phyloP scores from a whole-genome alignment of 1,140 invertebrate genomes.

The Nymphalis io region DNA sequence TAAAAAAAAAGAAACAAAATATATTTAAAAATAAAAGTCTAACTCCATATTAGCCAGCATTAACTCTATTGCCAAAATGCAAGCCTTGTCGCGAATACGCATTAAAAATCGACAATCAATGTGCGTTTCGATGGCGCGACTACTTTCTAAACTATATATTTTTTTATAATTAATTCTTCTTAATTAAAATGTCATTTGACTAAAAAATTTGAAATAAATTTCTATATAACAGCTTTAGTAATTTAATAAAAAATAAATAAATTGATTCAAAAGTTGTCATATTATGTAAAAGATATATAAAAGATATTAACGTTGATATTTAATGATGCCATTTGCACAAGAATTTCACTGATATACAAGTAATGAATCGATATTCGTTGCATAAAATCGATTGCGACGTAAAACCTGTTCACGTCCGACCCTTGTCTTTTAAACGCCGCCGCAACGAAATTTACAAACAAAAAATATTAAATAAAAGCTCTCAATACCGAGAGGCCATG shows the following conservation, averaged over 20 bases:
- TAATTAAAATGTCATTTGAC: too few relatives aligned
- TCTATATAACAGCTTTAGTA: background rate
- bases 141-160: slow-evolving; percentile 25
- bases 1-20: background rate
- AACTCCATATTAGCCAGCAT: slow-evolving; percentile 35
- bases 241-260: background rate
- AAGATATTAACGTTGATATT: slow-evolving; percentile 18
- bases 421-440: slow-evolving; percentile 60
- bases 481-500: slow-evolving; percentile 24
- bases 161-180: too few relatives aligned
- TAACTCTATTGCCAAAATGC: slow-evolving; percentile 69
- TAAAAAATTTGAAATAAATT: background rate
- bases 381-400: slow-evolving; percentile 61
- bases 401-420: slow-evolving; percentile 55
- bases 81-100: slow-evolving; percentile 52
- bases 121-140: slow-evolving; percentile 47
- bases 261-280: background rate
- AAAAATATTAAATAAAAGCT: slow-evolving; percentile 28
- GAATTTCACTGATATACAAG: slow-evolving; percentile 53
- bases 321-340: slow-evolving; percentile 57
- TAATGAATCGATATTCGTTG: slow-evolving; percentile 63
- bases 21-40: slow-evolving; percentile 17
- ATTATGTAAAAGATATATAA: background rate
- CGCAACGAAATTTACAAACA: slow-evolving; percentile 31
- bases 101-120: slow-evolving; percentile 69